These are phyloP conservation scores for Gasterosteus nipponicus DNA, from an alignment of 2,113 vertebrate species.

Conservation along the genomic window DNA sequence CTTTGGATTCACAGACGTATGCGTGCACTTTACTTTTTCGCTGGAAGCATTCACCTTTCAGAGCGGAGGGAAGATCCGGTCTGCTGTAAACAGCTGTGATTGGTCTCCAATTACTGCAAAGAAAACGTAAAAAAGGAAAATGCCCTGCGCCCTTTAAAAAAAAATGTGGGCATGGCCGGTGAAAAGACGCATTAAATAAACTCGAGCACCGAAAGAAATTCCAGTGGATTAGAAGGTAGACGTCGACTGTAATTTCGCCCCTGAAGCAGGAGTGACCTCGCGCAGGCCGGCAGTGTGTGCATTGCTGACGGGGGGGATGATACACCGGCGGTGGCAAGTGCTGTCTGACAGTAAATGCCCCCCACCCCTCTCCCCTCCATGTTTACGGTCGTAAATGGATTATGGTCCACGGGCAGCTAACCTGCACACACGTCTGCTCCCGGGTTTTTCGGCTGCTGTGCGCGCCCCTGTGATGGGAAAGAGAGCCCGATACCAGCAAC, in stretches of 20 bases:
- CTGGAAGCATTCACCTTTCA: not conserved
- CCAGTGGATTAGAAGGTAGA: constrained; percentile 26
- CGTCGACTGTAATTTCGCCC: not conserved
- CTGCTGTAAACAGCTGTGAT: constrained; percentile 2
- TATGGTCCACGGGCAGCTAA: constrained; percentile 64
- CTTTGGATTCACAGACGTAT: not conserved
- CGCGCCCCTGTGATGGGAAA: constrained; percentile 41
- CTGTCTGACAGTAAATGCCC: constrained; percentile 68
- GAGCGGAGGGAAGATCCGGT: not conserved
- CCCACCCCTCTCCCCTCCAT: constrained; percentile 46
- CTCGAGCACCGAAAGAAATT: not conserved
- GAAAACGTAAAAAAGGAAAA: not conserved
- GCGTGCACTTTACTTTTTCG: not conserved
- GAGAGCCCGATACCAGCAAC: constrained; percentile 31
- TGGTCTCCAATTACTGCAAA: not conserved
- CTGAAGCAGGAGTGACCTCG: constrained; percentile 33
- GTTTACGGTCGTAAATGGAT: constrained; percentile 77
- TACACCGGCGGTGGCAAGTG: constrained; percentile 49
- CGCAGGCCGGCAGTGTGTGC: constrained; percentile 34
- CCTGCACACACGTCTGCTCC: constrained; percentile 53
- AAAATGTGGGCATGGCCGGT: not conserved
- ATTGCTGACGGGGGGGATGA: constrained; percentile 50
- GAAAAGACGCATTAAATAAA: not conserved
- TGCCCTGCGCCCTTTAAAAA: not conserved
- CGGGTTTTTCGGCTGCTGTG: constrained; percentile 9